These are phyloP conservation scores for Toxostoma redivivum DNA, from an alignment of 2,113 vertebrate genomes.

Conservation along the genomic window DNA sequence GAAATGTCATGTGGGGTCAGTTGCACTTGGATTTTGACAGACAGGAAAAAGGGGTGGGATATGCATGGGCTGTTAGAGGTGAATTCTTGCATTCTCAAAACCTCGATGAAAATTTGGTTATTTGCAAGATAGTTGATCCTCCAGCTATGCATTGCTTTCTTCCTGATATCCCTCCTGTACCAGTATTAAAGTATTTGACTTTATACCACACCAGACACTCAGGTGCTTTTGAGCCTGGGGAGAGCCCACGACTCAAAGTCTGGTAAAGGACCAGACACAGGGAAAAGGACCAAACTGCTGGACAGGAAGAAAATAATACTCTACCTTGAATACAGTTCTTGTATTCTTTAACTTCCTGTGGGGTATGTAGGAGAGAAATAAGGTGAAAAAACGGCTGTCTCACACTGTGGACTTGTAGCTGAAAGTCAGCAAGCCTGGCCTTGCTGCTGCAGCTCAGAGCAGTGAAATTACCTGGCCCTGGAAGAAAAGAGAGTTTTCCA, in stretches of 20 bases:
- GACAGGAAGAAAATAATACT: neutral
- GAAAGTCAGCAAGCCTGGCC: neutral
- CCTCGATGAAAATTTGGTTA: neutral
- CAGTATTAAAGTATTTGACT: neutral
- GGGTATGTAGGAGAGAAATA: neutral
- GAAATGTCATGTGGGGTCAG: neutral
- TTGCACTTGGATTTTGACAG: neutral
- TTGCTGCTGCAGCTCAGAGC: neutral
- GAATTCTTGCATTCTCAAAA: neutral
- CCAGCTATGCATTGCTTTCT: neutral
- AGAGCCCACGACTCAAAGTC: neutral
- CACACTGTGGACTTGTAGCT: neutral
- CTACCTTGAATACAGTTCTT: neutral
- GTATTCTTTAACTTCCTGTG: neutral
- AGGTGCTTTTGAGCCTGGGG: neutral
- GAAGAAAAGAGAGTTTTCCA: neutral
- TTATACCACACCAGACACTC: neutral
- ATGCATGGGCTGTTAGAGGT: neutral
- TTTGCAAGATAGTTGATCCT: neutral
- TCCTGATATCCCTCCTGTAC: neutral
- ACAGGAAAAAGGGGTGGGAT: neutral
- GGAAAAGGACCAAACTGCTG: neutral
- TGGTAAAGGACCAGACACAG: rapidly evolving
- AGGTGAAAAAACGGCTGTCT: neutral
- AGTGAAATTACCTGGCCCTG: neutral